A percentile compares a stretch with the other conserved stretches of the same genome.
Conservation (phyloP, 2,113 vertebrate genomes). For the Gracilinanus agilis region DNA sequence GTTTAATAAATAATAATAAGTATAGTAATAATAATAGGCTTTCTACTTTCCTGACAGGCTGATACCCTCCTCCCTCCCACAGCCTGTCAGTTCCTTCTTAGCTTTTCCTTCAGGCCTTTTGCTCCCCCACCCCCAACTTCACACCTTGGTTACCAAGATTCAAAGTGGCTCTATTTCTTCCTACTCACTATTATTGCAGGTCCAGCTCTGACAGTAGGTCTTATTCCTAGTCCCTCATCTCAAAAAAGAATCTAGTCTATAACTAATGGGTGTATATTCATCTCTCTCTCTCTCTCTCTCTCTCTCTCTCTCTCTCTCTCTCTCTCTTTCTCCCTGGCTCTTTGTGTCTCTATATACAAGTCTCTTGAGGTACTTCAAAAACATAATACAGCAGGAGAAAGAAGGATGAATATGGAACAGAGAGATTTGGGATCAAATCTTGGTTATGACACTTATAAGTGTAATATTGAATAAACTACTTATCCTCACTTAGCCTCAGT, state of each 20-base stretch:
- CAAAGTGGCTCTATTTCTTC: not conserved
- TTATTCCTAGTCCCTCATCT: not conserved
- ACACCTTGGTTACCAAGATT: fast-evolving
- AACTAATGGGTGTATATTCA: not conserved
- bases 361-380: not conserved
- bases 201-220: not conserved
- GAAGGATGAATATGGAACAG: not conserved
- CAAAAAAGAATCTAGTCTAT: not conserved
- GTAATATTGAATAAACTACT: not conserved
- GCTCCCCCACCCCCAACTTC: not conserved
- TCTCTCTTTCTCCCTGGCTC: not conserved
- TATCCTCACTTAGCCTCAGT: not conserved
- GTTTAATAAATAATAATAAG: conserved; percentile 64
- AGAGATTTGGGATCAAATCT: not conserved
- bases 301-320: too few species aligned
- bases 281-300: too few species aligned
- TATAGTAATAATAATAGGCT: conserved; percentile 22
- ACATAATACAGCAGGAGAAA: not conserved
- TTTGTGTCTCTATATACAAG: not conserved
- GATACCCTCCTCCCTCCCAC: not conserved
- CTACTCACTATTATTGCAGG: fast-evolving
- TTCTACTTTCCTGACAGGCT: conserved; percentile 24
- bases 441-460: not conserved
- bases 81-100: fast-evolving
- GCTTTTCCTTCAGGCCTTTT: not conserved